Percentiles rank a stretch among this genome's conserved stretches.
These are phyloP conservation scores for Potorous gilbertii DNA, from an alignment of 2,797 vertebrate genomes.

Conservation along the genomic window DNA sequence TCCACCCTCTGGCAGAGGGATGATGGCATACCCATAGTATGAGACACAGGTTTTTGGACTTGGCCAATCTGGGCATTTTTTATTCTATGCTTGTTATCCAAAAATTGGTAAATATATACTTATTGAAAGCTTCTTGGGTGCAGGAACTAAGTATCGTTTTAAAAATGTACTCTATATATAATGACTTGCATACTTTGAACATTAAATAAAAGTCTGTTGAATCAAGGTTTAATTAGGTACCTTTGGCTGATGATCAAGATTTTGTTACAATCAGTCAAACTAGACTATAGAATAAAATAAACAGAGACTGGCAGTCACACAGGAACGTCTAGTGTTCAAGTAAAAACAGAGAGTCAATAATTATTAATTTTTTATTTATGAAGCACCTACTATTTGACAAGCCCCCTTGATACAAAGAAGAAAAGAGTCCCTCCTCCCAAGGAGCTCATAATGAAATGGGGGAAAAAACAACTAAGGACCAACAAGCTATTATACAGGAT, in stretches of 20 bases:
- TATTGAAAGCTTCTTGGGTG: background rate
- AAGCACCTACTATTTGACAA: background rate
- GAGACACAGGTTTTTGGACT: background rate
- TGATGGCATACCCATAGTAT: background rate
- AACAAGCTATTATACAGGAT: background rate
- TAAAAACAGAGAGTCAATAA: background rate
- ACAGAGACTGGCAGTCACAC: background rate
- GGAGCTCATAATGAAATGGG: background rate
- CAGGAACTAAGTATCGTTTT: background rate
- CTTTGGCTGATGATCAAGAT: background rate
- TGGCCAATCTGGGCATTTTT: background rate
- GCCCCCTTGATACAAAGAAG: background rate
- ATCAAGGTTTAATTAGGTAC: background rate
- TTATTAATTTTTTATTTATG: background rate
- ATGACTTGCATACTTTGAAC: background rate
- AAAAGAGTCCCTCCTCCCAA: background rate
- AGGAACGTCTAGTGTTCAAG: background rate
- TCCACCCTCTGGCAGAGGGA: background rate
- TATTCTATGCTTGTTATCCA: background rate
- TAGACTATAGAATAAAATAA: background rate
- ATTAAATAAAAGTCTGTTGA: background rate
- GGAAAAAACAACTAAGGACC: background rate
- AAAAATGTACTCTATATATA: background rate
- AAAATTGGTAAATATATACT: background rate
- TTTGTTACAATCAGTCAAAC: background rate